Percentiles rank a stretch among this genome's conserved stretches.
Conservation (phyloP, 2,113 vertebrate species). For the Pterocles orientalis region DNA sequence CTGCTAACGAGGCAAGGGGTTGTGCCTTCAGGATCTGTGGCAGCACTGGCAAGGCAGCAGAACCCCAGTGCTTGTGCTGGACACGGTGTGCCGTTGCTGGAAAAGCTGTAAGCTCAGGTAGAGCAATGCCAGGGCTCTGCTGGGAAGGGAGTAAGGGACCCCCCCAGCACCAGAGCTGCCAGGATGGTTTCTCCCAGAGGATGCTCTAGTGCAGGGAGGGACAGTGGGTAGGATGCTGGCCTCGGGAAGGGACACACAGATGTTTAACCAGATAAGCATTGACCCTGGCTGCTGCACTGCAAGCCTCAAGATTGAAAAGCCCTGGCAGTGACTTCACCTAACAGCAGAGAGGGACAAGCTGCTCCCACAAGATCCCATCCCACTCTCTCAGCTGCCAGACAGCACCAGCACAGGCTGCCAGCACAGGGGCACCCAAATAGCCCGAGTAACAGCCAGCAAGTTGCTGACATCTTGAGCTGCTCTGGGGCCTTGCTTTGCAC, state of each 20-base stretch:
- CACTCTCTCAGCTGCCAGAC: too few species aligned
- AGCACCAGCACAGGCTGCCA: fast-evolving
- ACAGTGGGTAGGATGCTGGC: background rate
- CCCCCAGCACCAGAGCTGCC: background rate
- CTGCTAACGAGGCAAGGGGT: background rate
- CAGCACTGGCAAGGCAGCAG: background rate
- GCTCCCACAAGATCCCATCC: background rate
- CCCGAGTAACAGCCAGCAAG: background rate
- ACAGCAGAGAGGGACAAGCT: background rate
- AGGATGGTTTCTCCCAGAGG: background rate
- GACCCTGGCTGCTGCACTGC: background rate
- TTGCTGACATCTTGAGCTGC: background rate
- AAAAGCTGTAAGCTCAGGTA: background rate
- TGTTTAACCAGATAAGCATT: background rate
- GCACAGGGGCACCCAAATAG: background rate
- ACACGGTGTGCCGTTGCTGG: fast-evolving
- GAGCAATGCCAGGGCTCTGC: background rate
- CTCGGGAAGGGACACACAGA: background rate
- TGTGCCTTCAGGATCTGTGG: background rate
- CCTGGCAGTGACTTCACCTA: background rate
- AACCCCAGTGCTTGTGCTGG: background rate
- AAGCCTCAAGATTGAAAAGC: background rate
- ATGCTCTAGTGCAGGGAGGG: background rate
- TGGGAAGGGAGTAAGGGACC: background rate
- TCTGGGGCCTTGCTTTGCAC: background rate